Evolutionary conservation across 2,113 vertebrate genomes (phyloP), one percentile per base, ranked within the genome.

Genomic region (Bufo bufo): DNA sequence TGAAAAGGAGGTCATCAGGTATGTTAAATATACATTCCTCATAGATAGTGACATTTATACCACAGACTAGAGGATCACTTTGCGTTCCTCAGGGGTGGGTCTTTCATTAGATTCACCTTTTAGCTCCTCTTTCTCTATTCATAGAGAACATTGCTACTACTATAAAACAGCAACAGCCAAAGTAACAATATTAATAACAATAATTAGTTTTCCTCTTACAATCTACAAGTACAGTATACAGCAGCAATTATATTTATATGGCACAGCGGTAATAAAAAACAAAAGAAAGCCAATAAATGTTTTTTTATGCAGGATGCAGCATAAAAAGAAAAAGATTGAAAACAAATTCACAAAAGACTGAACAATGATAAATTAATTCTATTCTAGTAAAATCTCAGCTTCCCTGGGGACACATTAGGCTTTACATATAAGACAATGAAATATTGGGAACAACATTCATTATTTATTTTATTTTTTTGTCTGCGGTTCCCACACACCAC

Each of bases 391-490:
- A 84, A 84, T 54, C 63, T 23, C 49, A 14, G 49, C 33, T 84
- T 84, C 82, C 82, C 82, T 23, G 82, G 82, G 82, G 82, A 84
- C 23, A 84, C 82, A 71, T 84, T 83, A 83, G 61, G 81, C 49
- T 84, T 71, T 71, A 84, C 63, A 84, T 84, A 63, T 43, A 52
- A 83, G 63, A 84, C 82, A 84, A 52, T 84, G 82, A 84, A 84
- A 84, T 84, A 84, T 84, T 84, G 82, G 33, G 49, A 54, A 63
- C 63, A 69, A 16, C 20, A 71, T 71, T 84, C 82, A 84, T 84
- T 71, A 52, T 69, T 69, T 52, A 54, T 78, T 33, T 83, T 80
- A 61, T 59, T 16, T 45, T n/a, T 33, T 84, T 65, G 14, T 84
- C 49, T 52, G 49, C 17, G 50, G 82, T 54, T 71, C 65, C 63